These are phyloP conservation scores for Holcopasites calliopsidis DNA, from an alignment of 1,140 invertebrate species.

Conservation along the genomic window DNA sequence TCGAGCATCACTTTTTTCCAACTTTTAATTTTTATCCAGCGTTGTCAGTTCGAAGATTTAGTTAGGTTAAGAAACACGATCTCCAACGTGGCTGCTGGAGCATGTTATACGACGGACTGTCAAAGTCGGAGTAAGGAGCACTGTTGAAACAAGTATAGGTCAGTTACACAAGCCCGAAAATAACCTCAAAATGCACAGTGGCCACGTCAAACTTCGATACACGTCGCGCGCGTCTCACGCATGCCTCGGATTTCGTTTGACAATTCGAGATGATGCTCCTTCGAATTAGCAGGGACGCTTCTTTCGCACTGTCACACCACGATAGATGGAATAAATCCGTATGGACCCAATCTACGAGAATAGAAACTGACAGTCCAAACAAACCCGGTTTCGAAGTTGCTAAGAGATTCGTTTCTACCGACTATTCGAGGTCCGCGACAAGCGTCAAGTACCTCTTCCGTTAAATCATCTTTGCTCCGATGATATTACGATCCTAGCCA, in stretches of 20 bases:
- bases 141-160: constrained; percentile 62
- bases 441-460: constrained; percentile 11
- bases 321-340: background rate
- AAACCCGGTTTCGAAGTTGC: background rate
- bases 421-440: constrained; percentile 42
- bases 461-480: constrained; percentile 38
- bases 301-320: constrained; percentile 25
- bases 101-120: constrained; percentile 51
- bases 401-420: constrained; percentile 7
- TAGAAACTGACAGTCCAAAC: constrained; percentile 36
- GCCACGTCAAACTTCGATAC: constrained; percentile 53
- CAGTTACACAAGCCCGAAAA: constrained; percentile 71
- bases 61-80: background rate
- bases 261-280: constrained; percentile 5
- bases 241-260: constrained; percentile 41
- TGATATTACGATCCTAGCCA: background rate
- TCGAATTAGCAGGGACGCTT: constrained; percentile 23
- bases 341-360: background rate
- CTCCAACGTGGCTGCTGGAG: background rate
- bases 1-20: background rate
- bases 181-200: constrained; percentile 71
- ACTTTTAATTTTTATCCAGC: background rate
- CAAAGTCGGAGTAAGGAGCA: constrained; percentile 65
- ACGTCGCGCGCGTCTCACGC: constrained; percentile 47
- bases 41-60: background rate